Evolutionary conservation across 1,140 invertebrate genomes (phyloP).

Genomic region (Melipona quadrifasciata): DNA sequence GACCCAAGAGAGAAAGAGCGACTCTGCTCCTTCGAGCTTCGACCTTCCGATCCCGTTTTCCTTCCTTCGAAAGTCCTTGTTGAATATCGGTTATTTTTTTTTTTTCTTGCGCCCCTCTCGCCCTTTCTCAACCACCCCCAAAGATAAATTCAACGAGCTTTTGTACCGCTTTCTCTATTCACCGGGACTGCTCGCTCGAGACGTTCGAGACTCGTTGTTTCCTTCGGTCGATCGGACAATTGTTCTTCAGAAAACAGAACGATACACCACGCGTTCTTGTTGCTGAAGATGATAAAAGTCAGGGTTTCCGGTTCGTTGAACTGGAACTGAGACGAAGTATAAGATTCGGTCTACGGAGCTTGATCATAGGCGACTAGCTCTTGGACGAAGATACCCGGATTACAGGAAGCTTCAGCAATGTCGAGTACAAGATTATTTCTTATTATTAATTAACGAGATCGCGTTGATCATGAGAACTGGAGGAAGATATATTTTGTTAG

Average conservation of each 20-base stretch:
- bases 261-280: slow-evolving; percentile 7
- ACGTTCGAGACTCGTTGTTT: background rate
- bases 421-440: background rate
- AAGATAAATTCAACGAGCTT: background rate
- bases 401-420: background rate
- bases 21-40: slow-evolving; percentile 20
- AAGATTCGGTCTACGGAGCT: slow-evolving; percentile 17
- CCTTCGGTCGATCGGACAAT: background rate
- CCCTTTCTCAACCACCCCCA: background rate
- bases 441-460: background rate
- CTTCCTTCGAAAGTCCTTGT: slow-evolving; percentile 56
- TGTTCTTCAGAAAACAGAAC: slow-evolving; percentile 28
- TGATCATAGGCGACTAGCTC: background rate
- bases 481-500: background rate
- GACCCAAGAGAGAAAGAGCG: slow-evolving; percentile 20
- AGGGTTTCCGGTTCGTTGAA: slow-evolving; percentile 42
- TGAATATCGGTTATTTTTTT: slow-evolving; percentile 19
- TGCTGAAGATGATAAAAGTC: slow-evolving; percentile 23
- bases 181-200: background rate
- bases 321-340: slow-evolving; percentile 26
- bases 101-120: too few species aligned
- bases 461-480: background rate
- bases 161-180: background rate
- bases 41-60: slow-evolving; percentile 69
- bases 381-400: background rate